Evolutionary conservation across 2,888 invertebrate species (phyloP).

Genomic region (Lymantria dispar): DNA sequence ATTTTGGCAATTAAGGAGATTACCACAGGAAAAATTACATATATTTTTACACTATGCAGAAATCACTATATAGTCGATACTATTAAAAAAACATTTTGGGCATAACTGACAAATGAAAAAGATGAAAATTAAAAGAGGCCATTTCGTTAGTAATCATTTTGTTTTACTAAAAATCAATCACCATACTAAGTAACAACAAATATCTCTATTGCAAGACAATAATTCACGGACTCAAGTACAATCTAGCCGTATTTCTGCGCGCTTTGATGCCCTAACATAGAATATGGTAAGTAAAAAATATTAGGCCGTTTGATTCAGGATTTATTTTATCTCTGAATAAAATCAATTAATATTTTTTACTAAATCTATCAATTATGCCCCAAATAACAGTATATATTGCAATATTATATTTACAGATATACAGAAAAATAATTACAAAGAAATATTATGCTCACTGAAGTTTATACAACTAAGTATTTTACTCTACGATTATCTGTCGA

Average conservation of each 20-base stretch:
- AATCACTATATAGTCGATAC: constrained; percentile 24
- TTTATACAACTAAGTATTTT: constrained; percentile 26
- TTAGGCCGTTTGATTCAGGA: too few relatives aligned
- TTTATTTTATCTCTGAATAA: too few relatives aligned
- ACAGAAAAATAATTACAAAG: constrained; percentile 26
- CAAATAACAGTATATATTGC: constrained; percentile 1
- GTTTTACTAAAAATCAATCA: too few relatives aligned
- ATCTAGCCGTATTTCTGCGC: too few relatives aligned
- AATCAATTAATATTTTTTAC: background rate
- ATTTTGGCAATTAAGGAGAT: constrained; percentile 82
- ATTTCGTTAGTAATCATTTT: too few relatives aligned
- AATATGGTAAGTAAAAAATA: too few relatives aligned
- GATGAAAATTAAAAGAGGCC: too few relatives aligned
- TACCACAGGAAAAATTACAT: constrained; percentile 69
- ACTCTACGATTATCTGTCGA: constrained; percentile 37
- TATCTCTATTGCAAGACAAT: too few relatives aligned
- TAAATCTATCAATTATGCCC: background rate
- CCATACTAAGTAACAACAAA: too few relatives aligned
- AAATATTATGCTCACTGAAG: constrained; percentile 44
- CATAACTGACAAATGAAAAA: constrained; percentile 11
- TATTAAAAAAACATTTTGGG: constrained; percentile 9
- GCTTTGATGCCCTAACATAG: too few relatives aligned
- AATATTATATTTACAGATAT: constrained; percentile 26
- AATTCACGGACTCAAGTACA: too few relatives aligned
- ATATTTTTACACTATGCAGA: constrained; percentile 35